Conservation (phyloP, 2,888 invertebrate genomes). For the Tyria jacobaeae region DNA sequence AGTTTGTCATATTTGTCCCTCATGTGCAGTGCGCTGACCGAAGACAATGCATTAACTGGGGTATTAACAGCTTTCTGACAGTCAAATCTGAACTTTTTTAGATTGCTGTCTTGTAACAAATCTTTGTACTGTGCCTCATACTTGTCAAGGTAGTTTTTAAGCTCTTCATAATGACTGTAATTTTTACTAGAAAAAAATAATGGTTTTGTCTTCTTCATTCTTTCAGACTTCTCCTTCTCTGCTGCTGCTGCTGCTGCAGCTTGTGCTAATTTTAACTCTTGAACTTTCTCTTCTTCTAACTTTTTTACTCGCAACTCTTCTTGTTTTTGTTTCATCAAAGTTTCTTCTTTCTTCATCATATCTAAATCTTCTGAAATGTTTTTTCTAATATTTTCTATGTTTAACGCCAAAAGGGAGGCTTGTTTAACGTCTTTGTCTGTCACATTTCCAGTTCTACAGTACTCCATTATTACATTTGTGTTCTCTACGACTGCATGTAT, state of each 20-base stretch:
- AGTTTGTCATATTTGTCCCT: slow-evolving; percentile 91
- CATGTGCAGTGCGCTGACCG: slow-evolving; percentile 90
- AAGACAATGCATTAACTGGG: slow-evolving; percentile 95
- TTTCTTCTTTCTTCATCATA: slow-evolving; percentile 60
- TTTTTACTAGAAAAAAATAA: slow-evolving; percentile 82
- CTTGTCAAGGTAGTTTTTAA: slow-evolving; percentile 85
- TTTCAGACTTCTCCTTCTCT: slow-evolving; percentile 47
- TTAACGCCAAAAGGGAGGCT: slow-evolving; percentile 81
- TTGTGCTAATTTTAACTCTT: slow-evolving; percentile 53
- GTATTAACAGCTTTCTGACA: slow-evolving; percentile 95
- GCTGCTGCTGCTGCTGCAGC: slow-evolving; percentile 51
- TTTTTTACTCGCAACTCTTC: slow-evolving; percentile 62
- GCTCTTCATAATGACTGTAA: slow-evolving; percentile 85
- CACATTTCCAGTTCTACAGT: slow-evolving; percentile 74
- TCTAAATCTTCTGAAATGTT: slow-evolving; percentile 75
- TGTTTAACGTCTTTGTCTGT: slow-evolving; percentile 84
- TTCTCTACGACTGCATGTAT: slow-evolving; percentile 74
- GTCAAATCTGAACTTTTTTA: slow-evolving; percentile 93
- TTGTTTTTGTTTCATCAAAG: slow-evolving; percentile 60
- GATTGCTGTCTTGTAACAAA: slow-evolving; percentile 85
- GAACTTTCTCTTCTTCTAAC: slow-evolving; percentile 63
- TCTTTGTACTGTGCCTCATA: slow-evolving; percentile 87
- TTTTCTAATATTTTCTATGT: slow-evolving; percentile 79
- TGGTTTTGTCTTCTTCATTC: slow-evolving; percentile 56
- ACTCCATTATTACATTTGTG: slow-evolving; percentile 78